Conservation (phyloP, 2,113 vertebrate genomes). For the Strix aluco region DNA sequence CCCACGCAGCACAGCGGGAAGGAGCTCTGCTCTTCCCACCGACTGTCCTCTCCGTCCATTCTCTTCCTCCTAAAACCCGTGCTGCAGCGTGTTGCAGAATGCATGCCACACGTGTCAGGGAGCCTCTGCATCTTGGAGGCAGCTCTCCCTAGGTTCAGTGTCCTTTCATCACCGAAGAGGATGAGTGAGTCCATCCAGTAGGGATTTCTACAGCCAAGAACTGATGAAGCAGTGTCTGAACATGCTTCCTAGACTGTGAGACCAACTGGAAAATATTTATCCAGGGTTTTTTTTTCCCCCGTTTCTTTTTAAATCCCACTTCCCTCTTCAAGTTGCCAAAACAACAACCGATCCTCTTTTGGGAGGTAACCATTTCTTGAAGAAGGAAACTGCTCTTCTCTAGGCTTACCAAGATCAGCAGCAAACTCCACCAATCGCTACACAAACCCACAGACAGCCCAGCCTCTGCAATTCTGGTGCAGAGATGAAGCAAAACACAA, state of each 20-base stretch:
- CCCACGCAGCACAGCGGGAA: fast-evolving
- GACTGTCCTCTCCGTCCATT: fast-evolving
- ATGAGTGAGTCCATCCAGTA: not conserved
- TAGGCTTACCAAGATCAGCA: not conserved
- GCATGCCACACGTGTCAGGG: fast-evolving
- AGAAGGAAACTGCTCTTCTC: not conserved
- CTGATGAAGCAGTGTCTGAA: conserved; percentile 1
- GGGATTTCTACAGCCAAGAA: not conserved
- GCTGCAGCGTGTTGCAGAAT: not conserved
- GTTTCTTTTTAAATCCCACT: not conserved
- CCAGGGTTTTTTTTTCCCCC: not conserved
- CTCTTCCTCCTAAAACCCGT: not conserved
- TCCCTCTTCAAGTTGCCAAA: not conserved
- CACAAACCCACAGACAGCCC: not conserved
- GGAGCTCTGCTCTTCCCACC: not conserved
- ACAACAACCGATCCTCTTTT: not conserved
- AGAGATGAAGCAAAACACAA: not conserved
- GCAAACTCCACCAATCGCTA: not conserved
- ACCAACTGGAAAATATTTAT: conserved; percentile 36
- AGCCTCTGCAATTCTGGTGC: not conserved
- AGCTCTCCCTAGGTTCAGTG: not conserved
- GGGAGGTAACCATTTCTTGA: not conserved
- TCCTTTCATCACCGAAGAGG: not conserved
- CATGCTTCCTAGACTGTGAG: not conserved
- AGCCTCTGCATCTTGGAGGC: not conserved